phyloP scores from a whole-genome alignment of 2,113 vertebrate genomes.

The Ornithorhynchus anatinus region DNA sequence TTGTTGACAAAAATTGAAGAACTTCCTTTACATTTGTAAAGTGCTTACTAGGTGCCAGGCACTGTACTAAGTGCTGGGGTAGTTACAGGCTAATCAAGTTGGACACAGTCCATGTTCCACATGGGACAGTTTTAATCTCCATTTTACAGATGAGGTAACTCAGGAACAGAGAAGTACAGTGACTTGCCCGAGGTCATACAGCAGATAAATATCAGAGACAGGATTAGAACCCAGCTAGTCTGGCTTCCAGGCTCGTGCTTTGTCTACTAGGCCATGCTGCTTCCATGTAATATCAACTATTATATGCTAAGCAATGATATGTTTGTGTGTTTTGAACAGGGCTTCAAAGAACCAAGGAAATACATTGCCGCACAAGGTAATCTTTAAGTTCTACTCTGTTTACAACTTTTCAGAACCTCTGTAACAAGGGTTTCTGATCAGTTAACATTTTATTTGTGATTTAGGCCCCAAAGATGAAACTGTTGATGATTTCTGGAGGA shows the following conservation, averaged over 20 bases:
- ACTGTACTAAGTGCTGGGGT: too few species aligned
- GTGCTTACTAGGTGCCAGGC: too few species aligned
- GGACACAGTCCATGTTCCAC: too few species aligned
- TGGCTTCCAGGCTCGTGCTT: not conserved
- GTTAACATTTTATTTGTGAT: not conserved
- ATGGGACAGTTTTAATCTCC: too few species aligned
- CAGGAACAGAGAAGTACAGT: too few species aligned
- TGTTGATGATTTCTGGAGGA: slow-evolving; percentile 92
- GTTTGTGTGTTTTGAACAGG: slow-evolving; percentile 71
- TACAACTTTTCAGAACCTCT: not conserved
- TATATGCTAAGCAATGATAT: not conserved
- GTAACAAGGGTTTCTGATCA: not conserved
- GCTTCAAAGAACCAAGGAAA: slow-evolving; percentile 93
- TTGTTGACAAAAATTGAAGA: not conserved
- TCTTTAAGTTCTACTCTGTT: not conserved
- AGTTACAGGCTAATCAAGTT: too few species aligned
- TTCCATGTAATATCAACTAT: not conserved
- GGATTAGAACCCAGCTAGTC: not conserved
- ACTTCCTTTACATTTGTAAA: not conserved
- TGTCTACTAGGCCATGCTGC: not conserved
- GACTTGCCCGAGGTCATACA: not conserved
- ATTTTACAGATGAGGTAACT: too few species aligned
- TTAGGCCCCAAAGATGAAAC: slow-evolving; percentile 95
- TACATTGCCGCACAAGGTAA: slow-evolving; percentile 98
- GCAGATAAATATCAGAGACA: not conserved